Percentiles rank a stretch among this genome's conserved stretches.
These are phyloP conservation scores for Oreochromis niloticus DNA, from an alignment of 2,113 vertebrate species.

Conservation along the genomic window DNA sequence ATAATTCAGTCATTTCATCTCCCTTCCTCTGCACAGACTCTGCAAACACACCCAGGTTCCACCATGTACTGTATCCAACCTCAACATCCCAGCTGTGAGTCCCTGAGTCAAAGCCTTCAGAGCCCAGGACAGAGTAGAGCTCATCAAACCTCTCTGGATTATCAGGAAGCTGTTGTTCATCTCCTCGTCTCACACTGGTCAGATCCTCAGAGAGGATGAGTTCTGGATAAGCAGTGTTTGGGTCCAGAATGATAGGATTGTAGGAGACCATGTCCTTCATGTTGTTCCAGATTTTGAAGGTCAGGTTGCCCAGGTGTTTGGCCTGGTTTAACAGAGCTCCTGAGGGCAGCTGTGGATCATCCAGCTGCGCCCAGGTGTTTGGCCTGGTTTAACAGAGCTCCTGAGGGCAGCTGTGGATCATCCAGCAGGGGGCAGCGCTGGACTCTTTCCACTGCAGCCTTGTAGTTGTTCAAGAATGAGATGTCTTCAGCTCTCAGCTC, in stretches of 20 bases:
- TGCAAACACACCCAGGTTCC: background rate
- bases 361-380: too few relatives aligned
- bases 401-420: background rate
- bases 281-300: background rate
- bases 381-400: background rate
- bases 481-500: background rate
- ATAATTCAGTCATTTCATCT: background rate
- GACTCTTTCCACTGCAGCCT: fast-evolving
- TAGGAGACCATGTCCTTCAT: background rate
- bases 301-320: too few relatives aligned
- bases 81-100: background rate
- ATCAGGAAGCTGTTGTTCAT: background rate
- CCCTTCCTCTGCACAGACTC: background rate
- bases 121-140: background rate
- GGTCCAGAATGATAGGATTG: background rate
- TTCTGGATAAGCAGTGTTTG: background rate
- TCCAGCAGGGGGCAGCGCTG: background rate
- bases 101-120: background rate
- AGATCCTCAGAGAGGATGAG: background rate
- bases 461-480: fast-evolving
- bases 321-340: too few relatives aligned
- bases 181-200: background rate
- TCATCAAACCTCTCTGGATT: background rate
- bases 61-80: fast-evolving
- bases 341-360: too few relatives aligned